Conservation (phyloP, 2,113 vertebrate species). For the Axis porcinus region DNA sequence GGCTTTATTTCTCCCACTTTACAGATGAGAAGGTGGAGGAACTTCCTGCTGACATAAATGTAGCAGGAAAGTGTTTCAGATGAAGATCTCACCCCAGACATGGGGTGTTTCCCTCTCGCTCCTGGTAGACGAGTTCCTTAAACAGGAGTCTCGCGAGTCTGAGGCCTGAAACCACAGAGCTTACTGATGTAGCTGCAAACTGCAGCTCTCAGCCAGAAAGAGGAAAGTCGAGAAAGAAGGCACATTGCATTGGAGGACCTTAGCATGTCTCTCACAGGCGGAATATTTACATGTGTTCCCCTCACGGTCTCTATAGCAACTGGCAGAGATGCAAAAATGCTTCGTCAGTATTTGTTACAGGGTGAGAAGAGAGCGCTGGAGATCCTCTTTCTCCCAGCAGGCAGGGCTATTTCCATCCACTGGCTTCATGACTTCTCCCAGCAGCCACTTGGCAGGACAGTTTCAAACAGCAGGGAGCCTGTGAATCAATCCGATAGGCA, state of each 20-base stretch:
- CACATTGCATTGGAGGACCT: not conserved
- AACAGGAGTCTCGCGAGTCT: not conserved
- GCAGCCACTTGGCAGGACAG: not conserved
- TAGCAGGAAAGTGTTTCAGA: not conserved
- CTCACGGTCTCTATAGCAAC: constrained; percentile 52
- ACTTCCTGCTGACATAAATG: not conserved
- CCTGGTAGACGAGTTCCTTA: not conserved
- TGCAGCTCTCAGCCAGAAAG: not conserved
- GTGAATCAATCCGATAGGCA: not conserved
- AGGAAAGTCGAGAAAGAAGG: constrained; percentile 21
- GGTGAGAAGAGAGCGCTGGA: not conserved
- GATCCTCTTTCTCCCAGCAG: constrained; percentile 25
- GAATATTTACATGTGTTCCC: constrained; percentile 68
- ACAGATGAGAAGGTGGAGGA: not conserved
- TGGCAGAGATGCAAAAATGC: constrained; percentile 60
- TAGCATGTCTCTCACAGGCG: not conserved
- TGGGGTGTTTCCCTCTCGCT: not conserved
- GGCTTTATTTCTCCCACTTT: not conserved
- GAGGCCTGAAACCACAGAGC: constrained; percentile 34
- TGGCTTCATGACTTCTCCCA: constrained; percentile 11
- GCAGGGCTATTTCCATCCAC: constrained; percentile 36
- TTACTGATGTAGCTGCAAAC: not conserved
- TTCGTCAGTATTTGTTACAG: constrained; percentile 8
- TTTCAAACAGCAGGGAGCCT: constrained; percentile 8
- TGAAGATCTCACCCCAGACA: not conserved